Percentiles rank a stretch among this genome's conserved stretches.
These are phyloP conservation scores for Asbolus verrucosus DNA, from an alignment of 1,140 invertebrate species.

Conservation along the genomic window DNA sequence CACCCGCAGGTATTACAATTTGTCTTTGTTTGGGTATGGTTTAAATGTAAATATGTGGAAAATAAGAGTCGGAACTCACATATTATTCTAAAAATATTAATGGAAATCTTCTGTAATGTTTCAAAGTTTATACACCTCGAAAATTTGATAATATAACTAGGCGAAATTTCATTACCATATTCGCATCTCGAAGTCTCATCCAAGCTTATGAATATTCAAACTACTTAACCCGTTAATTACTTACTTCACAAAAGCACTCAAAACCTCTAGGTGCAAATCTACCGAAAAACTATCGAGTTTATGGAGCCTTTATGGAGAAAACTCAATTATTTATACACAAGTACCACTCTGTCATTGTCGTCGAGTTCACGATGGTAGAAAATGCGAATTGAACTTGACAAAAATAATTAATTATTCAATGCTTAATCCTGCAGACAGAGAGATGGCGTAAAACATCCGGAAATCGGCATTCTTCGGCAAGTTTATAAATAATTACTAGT, in stretches of 20 bases:
- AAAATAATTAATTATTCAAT: constrained; percentile 17
- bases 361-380: constrained; percentile 2
- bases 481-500: too few relatives aligned
- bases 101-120: constrained; percentile 38
- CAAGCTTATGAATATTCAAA: constrained; percentile 60
- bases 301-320: constrained; percentile 19
- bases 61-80: too few relatives aligned
- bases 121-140: constrained; percentile 56
- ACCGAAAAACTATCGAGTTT: constrained; percentile 50
- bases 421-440: background rate
- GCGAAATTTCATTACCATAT: constrained; percentile 62
- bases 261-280: constrained; percentile 50
- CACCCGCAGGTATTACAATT: constrained; percentile 78
- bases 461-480: background rate
- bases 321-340: constrained; percentile 38
- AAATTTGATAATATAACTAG: constrained; percentile 61
- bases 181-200: constrained; percentile 55
- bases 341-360: constrained; percentile 23
- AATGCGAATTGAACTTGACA: background rate
- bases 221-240: constrained; percentile 58
- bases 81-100: constrained; percentile 17
- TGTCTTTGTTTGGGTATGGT: too few relatives aligned
- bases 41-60: too few relatives aligned
- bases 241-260: constrained; percentile 50
- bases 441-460: background rate